Evolutionary conservation across 2,797 vertebrate genomes (phyloP).

Genomic region (Typhlichthys eigenmanni): DNA sequence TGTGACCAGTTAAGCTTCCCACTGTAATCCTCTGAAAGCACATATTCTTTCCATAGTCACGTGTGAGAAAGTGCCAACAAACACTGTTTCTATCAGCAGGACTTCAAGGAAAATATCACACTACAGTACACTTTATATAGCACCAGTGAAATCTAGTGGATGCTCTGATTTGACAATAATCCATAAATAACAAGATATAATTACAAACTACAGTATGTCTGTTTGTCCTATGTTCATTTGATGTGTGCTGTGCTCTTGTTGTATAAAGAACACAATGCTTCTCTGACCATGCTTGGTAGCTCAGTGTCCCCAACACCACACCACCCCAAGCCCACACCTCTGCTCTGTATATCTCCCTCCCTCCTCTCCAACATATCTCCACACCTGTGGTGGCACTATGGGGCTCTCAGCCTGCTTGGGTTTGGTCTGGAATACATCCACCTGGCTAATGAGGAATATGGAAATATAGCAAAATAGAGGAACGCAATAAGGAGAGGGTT

Average conservation of each 20-base stretch:
- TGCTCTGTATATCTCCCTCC: slow-evolving; percentile 16
- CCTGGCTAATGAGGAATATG: slow-evolving; percentile 36
- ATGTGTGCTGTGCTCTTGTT: neutral
- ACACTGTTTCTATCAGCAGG: neutral
- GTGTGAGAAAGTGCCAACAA: neutral
- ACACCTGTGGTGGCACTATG: slow-evolving; percentile 41
- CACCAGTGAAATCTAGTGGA: no score
- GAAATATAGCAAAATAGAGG: slow-evolving; percentile 41
- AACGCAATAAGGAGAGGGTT: slow-evolving; percentile 2
- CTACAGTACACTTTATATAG: no score
- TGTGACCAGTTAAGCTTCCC: slow-evolving; percentile 1
- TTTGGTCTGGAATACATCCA: slow-evolving; percentile 17
- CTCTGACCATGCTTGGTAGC: slow-evolving; percentile 24
- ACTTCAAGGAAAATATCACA: no score
- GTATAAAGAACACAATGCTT: slow-evolving; percentile 1
- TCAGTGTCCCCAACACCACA: slow-evolving; percentile 14
- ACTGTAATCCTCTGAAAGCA: slow-evolving; percentile 10
- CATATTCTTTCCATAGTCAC: neutral
- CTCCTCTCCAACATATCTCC: slow-evolving; percentile 48
- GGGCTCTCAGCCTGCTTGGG: slow-evolving; percentile 15
- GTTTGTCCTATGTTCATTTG: neutral
- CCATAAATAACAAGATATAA: no score
- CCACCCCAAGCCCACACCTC: slow-evolving; percentile 11
- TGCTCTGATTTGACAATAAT: no score
- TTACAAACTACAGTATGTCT: no score